These are phyloP conservation scores for Diarsia dahlii DNA, from an alignment of 2,888 invertebrate species.

Conservation along the genomic window DNA sequence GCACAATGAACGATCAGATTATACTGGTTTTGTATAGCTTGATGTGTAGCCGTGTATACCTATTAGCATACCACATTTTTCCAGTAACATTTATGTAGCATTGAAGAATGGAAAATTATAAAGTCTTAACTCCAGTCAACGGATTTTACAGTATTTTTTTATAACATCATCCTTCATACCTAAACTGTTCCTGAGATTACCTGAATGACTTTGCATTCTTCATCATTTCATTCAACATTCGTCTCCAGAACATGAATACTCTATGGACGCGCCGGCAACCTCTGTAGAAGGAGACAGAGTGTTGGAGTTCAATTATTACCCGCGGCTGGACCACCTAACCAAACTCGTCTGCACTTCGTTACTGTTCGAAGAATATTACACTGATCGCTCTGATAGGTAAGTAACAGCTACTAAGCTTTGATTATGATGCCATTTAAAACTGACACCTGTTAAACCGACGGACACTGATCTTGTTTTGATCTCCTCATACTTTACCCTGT, in stretches of 20 bases:
- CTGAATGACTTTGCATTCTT: background rate
- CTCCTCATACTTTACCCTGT: too few relatives aligned
- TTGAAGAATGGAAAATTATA: too few relatives aligned
- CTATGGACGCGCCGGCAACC: conserved; percentile 77
- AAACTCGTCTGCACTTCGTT: conserved; percentile 89
- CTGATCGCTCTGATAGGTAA: conserved; percentile 90
- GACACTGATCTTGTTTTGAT: too few relatives aligned
- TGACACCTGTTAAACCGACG: too few relatives aligned
- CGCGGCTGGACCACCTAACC: conserved; percentile 93
- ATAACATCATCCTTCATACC: background rate
- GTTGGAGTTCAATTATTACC: conserved; percentile 87
- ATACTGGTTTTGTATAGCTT: too few relatives aligned
- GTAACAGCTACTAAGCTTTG: too few relatives aligned
- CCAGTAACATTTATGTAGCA: too few relatives aligned
- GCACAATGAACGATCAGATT: too few relatives aligned
- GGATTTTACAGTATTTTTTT: background rate
- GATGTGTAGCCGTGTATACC: too few relatives aligned
- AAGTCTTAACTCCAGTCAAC: background rate
- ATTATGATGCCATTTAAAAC: too few relatives aligned
- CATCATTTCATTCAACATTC: background rate
- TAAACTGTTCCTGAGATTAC: background rate
- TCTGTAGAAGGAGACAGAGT: conserved; percentile 82
- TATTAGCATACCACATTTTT: too few relatives aligned
- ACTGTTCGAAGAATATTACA: conserved; percentile 90
- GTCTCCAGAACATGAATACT: conserved; percentile 81